Evolutionary conservation across 1,140 invertebrate species (phyloP).

Genomic region (Diuraphis noxia): DNA sequence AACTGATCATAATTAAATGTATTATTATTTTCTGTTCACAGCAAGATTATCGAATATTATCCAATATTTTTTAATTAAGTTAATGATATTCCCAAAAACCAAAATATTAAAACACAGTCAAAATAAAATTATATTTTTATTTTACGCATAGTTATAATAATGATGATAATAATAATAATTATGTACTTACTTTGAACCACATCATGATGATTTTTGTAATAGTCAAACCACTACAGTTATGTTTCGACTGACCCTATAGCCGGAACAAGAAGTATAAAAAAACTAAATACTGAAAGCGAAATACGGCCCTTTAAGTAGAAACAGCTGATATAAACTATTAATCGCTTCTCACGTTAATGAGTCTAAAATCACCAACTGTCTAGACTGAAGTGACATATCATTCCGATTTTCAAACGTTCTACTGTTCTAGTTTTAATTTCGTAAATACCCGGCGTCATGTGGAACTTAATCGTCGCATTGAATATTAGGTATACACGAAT

Average conservation of each 20-base stretch:
- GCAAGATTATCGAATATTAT: too few relatives aligned
- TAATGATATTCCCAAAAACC: too few relatives aligned
- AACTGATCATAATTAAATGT: too few relatives aligned
- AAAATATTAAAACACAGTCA: background rate
- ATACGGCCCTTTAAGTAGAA: background rate
- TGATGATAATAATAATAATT: background rate
- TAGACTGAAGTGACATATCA: background rate
- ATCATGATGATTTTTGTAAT: background rate
- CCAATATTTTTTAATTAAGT: too few relatives aligned
- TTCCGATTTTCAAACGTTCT: background rate
- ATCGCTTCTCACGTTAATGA: background rate
- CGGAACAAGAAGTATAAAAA: background rate
- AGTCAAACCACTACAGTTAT: background rate
- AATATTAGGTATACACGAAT: too few relatives aligned
- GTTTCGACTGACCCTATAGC: background rate
- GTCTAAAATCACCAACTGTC: background rate
- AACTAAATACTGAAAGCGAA: background rate
- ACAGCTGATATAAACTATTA: background rate
- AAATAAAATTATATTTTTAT: background rate
- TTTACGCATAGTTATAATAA: background rate
- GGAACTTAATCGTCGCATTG: background rate
- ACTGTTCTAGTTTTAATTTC: background rate
- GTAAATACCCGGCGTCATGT: background rate
- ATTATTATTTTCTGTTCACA: too few relatives aligned
- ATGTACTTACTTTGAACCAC: conserved; percentile 16